These are phyloP conservation scores for Porites lobata DNA, from an alignment of 92 coral and sea anemone species.

Conservation along the genomic window DNA sequence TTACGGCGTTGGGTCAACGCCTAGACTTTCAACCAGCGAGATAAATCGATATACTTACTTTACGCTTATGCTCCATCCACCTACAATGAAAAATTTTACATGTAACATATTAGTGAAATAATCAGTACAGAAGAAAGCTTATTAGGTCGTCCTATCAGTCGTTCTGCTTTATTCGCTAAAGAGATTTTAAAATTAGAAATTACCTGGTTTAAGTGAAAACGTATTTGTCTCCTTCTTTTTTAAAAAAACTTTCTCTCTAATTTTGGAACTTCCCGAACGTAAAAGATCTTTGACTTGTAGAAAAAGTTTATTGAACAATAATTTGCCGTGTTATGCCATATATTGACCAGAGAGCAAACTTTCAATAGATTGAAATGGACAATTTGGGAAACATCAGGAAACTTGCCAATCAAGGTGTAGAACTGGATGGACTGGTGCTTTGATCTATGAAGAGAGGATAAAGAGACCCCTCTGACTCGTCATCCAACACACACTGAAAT, in stretches of 20 bases:
- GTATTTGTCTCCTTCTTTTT: no score
- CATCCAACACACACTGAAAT: no score
- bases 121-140: background rate
- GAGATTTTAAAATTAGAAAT: no score
- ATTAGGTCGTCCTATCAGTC: background rate
- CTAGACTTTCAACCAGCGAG: background rate
- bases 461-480: background rate
- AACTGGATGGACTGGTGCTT: background rate
- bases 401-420: conserved; percentile 2
- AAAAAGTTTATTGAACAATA: no score
- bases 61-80: background rate
- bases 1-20: background rate
- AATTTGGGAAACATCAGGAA: background rate
- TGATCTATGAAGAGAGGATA: background rate
- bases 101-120: background rate
- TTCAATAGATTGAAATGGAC: background rate
- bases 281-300: no score
- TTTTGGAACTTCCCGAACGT: no score
- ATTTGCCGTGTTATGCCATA: no score
- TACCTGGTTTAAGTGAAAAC: no score
- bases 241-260: no score
- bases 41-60: background rate
- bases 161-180: background rate
- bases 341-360: background rate
- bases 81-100: background rate